These are phyloP conservation scores for Uropsilus gracilis DNA, from an alignment of 2,113 vertebrate genomes.

Conservation along the genomic window DNA sequence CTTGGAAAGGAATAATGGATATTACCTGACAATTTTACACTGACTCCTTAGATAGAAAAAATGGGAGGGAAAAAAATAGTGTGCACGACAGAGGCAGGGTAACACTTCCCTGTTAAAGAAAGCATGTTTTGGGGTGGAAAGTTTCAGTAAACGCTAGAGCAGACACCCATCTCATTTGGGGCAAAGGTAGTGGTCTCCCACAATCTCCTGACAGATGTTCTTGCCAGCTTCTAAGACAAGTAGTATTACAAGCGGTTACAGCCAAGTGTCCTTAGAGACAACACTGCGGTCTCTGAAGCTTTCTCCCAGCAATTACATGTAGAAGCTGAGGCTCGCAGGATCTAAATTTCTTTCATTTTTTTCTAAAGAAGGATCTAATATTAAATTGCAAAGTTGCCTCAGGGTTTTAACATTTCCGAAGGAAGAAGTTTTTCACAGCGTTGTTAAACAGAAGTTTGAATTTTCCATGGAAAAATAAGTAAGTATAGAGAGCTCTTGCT, in stretches of 20 bases:
- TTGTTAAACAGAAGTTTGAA: conserved; percentile 3
- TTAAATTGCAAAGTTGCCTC: background rate
- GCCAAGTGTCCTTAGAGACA: background rate
- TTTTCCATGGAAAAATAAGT: conserved; percentile 49
- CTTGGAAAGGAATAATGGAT: background rate
- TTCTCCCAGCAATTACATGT: background rate
- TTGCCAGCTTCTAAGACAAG: background rate
- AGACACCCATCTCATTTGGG: background rate
- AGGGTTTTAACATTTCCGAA: conserved; percentile 34
- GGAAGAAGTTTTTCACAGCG: background rate
- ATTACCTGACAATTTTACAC: background rate
- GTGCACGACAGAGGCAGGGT: background rate
- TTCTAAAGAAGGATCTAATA: background rate
- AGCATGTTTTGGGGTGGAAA: background rate
- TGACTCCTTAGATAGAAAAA: background rate
- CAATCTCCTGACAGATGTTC: background rate
- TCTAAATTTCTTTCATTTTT: background rate
- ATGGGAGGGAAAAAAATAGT: background rate
- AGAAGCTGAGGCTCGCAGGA: background rate
- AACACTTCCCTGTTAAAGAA: background rate
- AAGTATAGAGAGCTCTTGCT: background rate
- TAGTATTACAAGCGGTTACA: background rate
- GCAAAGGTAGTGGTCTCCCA: background rate
- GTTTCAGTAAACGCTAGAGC: background rate
- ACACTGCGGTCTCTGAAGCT: background rate